Conservation (phyloP, 2,113 vertebrate species). For the Pseudopodoces humilis region DNA sequence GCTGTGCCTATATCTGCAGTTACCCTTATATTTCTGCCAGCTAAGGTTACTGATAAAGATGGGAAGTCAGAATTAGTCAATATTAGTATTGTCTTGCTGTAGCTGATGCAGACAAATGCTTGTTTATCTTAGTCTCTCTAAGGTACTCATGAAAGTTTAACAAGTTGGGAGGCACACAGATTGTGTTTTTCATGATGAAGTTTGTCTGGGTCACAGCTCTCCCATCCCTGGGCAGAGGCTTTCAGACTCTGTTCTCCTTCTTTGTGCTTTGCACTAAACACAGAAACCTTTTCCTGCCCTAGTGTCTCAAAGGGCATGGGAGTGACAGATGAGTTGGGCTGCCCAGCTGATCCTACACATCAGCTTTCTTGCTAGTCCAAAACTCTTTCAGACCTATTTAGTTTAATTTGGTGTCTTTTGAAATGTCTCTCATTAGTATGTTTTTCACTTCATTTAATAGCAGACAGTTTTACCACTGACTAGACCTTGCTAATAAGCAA, state of each 20-base stretch:
- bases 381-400: neutral
- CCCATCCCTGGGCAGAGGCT: neutral
- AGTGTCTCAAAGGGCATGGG: fast-evolving
- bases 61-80: neutral
- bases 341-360: neutral
- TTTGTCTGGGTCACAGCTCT: neutral
- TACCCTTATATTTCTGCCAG: neutral
- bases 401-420: neutral
- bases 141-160: neutral
- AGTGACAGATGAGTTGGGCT: neutral
- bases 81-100: neutral
- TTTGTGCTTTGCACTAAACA: neutral
- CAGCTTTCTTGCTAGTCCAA: neutral
- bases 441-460: neutral
- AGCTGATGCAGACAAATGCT: neutral
- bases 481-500: neutral
- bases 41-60: neutral
- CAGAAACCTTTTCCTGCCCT: neutral
- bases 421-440: neutral
- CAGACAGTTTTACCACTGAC: neutral
- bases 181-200: neutral
- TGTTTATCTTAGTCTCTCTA: neutral
- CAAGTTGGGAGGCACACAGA: neutral
- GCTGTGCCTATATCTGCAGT: neutral
- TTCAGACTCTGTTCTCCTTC: neutral